A percentile compares a stretch with the other conserved stretches of the same genome.
Evolutionary conservation across 64 coral and sea anemone species (phyloP).

Genomic region (Porites lutea): DNA sequence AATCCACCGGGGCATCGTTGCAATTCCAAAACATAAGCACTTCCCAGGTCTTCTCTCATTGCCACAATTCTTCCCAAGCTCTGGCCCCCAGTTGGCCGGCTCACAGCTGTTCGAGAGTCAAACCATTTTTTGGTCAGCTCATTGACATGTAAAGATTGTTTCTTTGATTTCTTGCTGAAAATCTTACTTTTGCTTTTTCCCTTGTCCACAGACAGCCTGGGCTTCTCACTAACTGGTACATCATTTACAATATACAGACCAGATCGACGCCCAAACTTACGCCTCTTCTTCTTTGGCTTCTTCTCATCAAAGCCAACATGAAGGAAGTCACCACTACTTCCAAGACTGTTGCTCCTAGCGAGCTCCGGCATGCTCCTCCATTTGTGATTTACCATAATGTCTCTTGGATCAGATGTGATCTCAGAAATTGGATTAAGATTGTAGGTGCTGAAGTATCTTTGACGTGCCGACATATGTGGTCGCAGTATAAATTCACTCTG

Average conservation of each 20-base stretch:
- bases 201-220: slow-evolving; percentile 51
- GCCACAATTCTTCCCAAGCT: slow-evolving; percentile 77
- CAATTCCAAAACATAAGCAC: slow-evolving; percentile 90
- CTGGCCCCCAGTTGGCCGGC: slow-evolving; percentile 84
- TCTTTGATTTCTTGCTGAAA: slow-evolving; percentile 61
- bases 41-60: slow-evolving; percentile 78
- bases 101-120: slow-evolving; percentile 85
- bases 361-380: slow-evolving; percentile 65
- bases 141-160: slow-evolving; percentile 70
- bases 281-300: slow-evolving; percentile 54
- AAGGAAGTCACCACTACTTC: slow-evolving; percentile 7
- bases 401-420: not conserved
- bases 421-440: slow-evolving; percentile 39
- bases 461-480: slow-evolving; percentile 44
- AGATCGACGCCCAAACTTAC: slow-evolving; percentile 81
- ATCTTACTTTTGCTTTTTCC: slow-evolving; percentile 65
- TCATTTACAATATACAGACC: slow-evolving; percentile 95
- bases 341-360: slow-evolving; percentile 31
- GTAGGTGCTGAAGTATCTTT: slow-evolving; percentile 71
- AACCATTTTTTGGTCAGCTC: slow-evolving; percentile 92
- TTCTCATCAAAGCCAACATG: slow-evolving; percentile 55
- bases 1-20: slow-evolving; percentile 76
- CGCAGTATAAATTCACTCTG: slow-evolving; percentile 59
- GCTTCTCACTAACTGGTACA: slow-evolving; percentile 79
- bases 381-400: slow-evolving; percentile 31